Evolutionary conservation across 2,797 vertebrate species (phyloP), one percentile per base, ranked within the genome.

Genomic region (Anabacerthia variegaticeps): DNA sequence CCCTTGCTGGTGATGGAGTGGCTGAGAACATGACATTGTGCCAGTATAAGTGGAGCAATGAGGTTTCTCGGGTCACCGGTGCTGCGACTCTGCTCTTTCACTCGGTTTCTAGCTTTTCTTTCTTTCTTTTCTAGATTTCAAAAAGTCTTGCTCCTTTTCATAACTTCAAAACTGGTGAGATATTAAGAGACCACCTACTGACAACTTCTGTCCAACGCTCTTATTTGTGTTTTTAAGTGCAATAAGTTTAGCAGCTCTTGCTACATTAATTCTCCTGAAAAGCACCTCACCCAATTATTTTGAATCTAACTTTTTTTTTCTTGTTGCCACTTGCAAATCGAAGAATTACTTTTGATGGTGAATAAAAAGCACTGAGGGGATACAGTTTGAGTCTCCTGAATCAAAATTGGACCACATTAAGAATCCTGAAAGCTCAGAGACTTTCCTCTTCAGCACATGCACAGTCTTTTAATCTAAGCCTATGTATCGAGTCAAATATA

Each of bases 61-160:
- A 97, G 97, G 97, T 97, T 96, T 97, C 95, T 92, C 85, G 90
- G 97, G 97, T 97, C 98, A 98, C 96, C 83, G 85, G 97, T 95
- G 97, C 94, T 97, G 91, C 91, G 96, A 97, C 96, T 94, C 90
- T 58, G 92, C 96, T 97, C 97, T 97, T 96, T 97, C 94, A 95
- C 96, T 97, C n/a, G 28, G 95, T 97, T 97, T 94, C 97, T 78
- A 95, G 94, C 97, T 97, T 97, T 97, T 90, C 97, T 96, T 96
- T 96, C 96, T 96, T 94, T 95, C 93, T 97, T 97, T 97, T 96
- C 97, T 92, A 87, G 94, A 93, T 96, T 97, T 98, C 94, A 97
- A 97, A 97, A 97, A 97, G 95, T 96, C 96, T 85, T 71, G 65
- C 92, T 97, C 93, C 97, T 97, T 95, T 95, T 96, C 94, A 97